Evolutionary conservation across 2,797 vertebrate species (phyloP).

Genomic region (Pseudotriccus pelzelni): DNA sequence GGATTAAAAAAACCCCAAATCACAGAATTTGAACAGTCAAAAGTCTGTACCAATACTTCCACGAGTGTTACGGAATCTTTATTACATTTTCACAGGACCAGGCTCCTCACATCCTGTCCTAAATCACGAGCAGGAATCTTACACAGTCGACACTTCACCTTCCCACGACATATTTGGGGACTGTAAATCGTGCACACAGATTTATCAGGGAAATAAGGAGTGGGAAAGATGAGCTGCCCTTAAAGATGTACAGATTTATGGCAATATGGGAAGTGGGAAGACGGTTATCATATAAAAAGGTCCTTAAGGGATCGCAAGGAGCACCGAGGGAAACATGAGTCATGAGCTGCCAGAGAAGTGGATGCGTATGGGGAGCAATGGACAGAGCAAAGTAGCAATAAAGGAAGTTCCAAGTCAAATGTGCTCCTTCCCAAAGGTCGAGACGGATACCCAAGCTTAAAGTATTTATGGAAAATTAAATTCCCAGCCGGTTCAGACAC

Average conservation of each 20-base stretch:
- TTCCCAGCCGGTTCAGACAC: neutral
- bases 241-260: slow-evolving; percentile 55
- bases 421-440: neutral
- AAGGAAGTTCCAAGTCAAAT: slow-evolving; percentile 56
- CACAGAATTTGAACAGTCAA: neutral
- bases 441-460: neutral
- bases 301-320: slow-evolving; percentile 11
- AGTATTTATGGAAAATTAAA: neutral
- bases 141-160: neutral
- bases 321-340: slow-evolving; percentile 39
- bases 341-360: slow-evolving; percentile 54
- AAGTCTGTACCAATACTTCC: neutral
- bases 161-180: neutral
- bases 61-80: neutral
- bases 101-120: slow-evolving; percentile 35
- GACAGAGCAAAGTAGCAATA: slow-evolving; percentile 40
- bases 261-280: slow-evolving; percentile 29
- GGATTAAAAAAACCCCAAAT: neutral
- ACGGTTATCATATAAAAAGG: slow-evolving; percentile 20
- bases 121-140: slow-evolving; percentile 1
- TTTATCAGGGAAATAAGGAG: slow-evolving; percentile 29
- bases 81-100: neutral
- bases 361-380: slow-evolving; percentile 8
- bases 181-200: neutral
- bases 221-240: slow-evolving; percentile 26